A percentile compares a stretch with the other conserved stretches of the same genome.
Evolutionary conservation across 2,113 vertebrate species (phyloP).

Genomic region (Neolamprologus variostigma): DNA sequence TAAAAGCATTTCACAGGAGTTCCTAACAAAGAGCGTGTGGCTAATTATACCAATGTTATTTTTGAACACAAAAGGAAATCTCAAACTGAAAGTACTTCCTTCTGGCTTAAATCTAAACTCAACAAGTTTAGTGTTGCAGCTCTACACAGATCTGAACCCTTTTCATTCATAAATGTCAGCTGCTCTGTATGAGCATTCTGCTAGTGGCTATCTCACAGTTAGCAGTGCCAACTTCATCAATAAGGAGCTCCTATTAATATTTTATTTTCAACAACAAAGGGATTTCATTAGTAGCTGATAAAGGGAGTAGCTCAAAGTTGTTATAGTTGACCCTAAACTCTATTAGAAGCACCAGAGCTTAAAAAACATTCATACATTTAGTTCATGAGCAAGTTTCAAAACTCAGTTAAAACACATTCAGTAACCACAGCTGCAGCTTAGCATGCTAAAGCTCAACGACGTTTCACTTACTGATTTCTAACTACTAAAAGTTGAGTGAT

Average conservation of each 20-base stretch:
- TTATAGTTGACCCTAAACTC: neutral
- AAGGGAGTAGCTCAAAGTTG: neutral
- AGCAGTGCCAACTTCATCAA: neutral
- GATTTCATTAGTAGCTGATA: fast-evolving
- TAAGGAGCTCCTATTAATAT: no score
- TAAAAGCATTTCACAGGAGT: neutral
- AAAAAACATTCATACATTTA: neutral
- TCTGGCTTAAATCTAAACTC: neutral
- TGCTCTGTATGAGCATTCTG: fast-evolving
- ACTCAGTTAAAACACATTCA: neutral
- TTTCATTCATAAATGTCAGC: neutral
- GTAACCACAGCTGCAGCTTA: neutral
- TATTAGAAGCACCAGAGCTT: neutral
- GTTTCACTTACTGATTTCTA: neutral
- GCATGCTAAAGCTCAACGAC: neutral
- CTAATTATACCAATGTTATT: neutral
- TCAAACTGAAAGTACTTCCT: neutral
- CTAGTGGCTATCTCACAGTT: neutral
- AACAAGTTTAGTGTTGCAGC: neutral
- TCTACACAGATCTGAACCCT: neutral
- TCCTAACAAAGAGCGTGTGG: neutral
- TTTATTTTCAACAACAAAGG: neutral
- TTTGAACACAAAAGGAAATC: neutral
- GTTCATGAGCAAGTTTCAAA: neutral
- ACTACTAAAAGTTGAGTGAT: neutral